phyloP scores from a whole-genome alignment of 2,888 invertebrate species.

The Hoplodrina ambigua region DNA sequence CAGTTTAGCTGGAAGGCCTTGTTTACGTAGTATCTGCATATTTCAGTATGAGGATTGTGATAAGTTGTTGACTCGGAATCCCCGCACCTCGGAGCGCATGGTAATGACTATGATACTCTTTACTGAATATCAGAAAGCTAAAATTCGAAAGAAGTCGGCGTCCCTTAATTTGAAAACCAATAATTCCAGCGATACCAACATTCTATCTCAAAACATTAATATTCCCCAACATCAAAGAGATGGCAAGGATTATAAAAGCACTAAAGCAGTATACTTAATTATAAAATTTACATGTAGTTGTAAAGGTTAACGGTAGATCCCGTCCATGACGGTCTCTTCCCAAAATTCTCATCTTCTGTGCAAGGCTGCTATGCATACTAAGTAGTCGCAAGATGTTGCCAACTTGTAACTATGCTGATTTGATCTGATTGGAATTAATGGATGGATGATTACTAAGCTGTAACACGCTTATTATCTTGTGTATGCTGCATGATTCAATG shows the following conservation, averaged over 20 bases:
- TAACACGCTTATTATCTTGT: slow-evolving; percentile 35
- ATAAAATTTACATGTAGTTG: slow-evolving; percentile 20
- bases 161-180: background rate
- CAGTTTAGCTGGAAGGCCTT: slow-evolving; percentile 70
- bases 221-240: slow-evolving; percentile 6
- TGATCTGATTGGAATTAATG: slow-evolving; percentile 55
- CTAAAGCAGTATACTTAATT: slow-evolving; percentile 4
- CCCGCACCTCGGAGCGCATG: background rate
- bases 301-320: slow-evolving; percentile 38
- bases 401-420: slow-evolving; percentile 52
- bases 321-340: slow-evolving; percentile 26
- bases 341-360: slow-evolving; percentile 49
- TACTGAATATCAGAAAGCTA: background rate
- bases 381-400: slow-evolving; percentile 30
- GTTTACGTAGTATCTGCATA: slow-evolving; percentile 63
- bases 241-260: background rate
- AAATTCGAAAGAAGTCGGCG: background rate
- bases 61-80: slow-evolving; percentile 38
- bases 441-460: slow-evolving; percentile 35
- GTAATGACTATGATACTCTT: background rate
- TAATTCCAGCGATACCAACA: background rate
- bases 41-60: slow-evolving; percentile 52
- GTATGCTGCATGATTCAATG: slow-evolving; percentile 48
- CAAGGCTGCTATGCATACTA: slow-evolving; percentile 42
- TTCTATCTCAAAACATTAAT: background rate